Conservation (phyloP, 2,888 invertebrate genomes). For the Netelia inedita region DNA sequence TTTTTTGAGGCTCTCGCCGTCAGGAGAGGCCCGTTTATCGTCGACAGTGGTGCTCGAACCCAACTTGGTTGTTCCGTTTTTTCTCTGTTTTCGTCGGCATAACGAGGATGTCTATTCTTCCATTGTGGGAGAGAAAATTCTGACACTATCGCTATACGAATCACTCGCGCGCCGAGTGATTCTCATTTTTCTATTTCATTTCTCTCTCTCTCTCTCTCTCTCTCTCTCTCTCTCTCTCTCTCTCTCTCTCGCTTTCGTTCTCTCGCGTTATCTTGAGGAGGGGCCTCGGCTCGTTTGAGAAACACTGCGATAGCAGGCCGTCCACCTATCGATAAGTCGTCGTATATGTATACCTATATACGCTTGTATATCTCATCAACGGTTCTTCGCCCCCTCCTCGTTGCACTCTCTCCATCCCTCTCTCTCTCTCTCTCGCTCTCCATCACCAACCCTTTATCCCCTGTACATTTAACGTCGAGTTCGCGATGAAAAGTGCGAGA, state of each 20-base stretch:
- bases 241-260: neutral
- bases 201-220: neutral
- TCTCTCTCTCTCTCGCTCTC: constrained; percentile 2
- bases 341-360: constrained; percentile 12
- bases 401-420: constrained; percentile 13
- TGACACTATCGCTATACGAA: neutral
- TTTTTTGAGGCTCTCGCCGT: constrained; percentile 36
- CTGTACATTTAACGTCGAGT: neutral
- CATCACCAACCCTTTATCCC: constrained; percentile 11
- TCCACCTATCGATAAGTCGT: constrained; percentile 81
- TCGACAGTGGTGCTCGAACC: constrained; percentile 53
- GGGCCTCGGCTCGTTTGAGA: constrained; percentile 71
- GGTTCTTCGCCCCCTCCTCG: constrained; percentile 18
- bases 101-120: neutral
- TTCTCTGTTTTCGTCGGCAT: neutral
- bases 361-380: constrained; percentile 43
- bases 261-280: neutral
- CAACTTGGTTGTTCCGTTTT: too few relatives aligned
- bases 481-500: constrained; percentile 50
- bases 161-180: neutral
- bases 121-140: neutral
- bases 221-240: neutral
- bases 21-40: constrained; percentile 32
- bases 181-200: neutral
- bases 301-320: constrained; percentile 81